phyloP scores from a whole-genome alignment of 1,140 invertebrate genomes.

The Drosophila sp. region DNA sequence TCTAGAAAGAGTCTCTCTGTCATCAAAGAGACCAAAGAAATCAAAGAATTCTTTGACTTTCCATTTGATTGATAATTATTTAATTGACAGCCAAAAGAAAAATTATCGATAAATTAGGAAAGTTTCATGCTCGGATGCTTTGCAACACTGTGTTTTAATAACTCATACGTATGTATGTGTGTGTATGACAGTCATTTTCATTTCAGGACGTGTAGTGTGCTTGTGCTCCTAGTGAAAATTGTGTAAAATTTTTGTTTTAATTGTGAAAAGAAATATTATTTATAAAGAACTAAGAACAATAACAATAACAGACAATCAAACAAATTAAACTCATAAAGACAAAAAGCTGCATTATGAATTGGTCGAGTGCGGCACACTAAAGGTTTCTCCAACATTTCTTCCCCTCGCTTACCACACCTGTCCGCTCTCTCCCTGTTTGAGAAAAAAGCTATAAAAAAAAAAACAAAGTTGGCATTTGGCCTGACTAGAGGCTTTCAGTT shows the following conservation, averaged over 20 bases:
- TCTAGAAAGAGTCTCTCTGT: background rate
- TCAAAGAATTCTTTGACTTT: background rate
- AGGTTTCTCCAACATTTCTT: background rate
- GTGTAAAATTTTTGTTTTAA: constrained; percentile 43
- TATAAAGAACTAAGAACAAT: background rate
- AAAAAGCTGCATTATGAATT: constrained; percentile 2
- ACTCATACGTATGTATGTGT: too few relatives aligned
- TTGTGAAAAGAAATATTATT: constrained; percentile 28
- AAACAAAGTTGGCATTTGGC: constrained; percentile 3
- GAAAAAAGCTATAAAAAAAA: too few relatives aligned
- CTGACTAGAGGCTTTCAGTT: constrained; percentile 44
- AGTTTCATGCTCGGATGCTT: background rate
- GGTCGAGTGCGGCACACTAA: constrained; percentile 8
- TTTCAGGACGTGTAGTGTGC: constrained; percentile 16
- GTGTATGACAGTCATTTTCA: constrained; percentile 41
- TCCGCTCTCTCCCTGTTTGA: background rate
- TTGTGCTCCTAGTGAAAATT: constrained; percentile 38
- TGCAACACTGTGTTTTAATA: constrained; percentile 32
- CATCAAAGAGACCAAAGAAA: background rate
- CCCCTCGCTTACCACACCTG: background rate
- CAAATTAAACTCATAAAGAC: constrained; percentile 6
- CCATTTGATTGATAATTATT: background rate
- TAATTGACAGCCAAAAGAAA: background rate
- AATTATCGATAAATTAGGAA: constrained; percentile 14
- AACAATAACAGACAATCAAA: constrained; percentile 14